Conservation (phyloP, 1,140 invertebrate genomes). For the Eumeta japonica region DNA sequence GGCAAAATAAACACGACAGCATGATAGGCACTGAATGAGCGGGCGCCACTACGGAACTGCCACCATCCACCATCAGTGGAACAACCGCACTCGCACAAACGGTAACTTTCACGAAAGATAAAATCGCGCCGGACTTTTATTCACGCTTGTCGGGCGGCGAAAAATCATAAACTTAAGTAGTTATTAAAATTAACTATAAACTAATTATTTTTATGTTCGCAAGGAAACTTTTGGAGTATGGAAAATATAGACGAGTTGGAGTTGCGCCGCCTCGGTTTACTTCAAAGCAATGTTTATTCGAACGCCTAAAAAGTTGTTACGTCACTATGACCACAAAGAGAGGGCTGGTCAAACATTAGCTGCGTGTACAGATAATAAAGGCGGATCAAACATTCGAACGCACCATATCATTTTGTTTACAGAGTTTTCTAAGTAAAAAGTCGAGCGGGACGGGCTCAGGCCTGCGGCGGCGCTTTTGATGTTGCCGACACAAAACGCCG, state of each 20-base stretch:
- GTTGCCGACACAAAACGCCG: conserved; percentile 56
- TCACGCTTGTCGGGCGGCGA: too few species aligned
- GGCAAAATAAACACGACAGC: conserved; percentile 36
- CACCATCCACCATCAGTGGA: too few species aligned
- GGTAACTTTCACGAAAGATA: not conserved
- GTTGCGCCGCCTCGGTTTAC: too few species aligned
- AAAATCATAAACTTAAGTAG: too few species aligned
- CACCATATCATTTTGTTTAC: conserved; percentile 56
- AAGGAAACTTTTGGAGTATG: too few species aligned
- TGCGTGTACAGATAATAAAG: conserved; percentile 51
- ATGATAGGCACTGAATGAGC: conserved; percentile 41
- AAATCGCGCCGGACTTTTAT: not conserved
- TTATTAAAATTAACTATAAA: too few species aligned
- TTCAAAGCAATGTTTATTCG: conserved; percentile 4
- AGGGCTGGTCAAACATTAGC: conserved; percentile 39
- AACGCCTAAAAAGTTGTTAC: conserved; percentile 23
- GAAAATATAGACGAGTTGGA: too few species aligned
- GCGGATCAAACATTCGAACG: conserved; percentile 53
- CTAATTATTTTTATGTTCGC: too few species aligned
- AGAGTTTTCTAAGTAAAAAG: conserved; percentile 55
- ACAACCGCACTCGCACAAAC: not conserved
- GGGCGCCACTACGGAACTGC: too few species aligned
- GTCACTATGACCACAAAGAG: conserved; percentile 35
- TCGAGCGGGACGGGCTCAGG: conserved; percentile 42
- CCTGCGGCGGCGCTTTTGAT: conserved; percentile 46